Evolutionary conservation across 2,888 invertebrate species (phyloP), one percentile per base, ranked within the genome.

Genomic region (Coenonympha glycerion): DNA sequence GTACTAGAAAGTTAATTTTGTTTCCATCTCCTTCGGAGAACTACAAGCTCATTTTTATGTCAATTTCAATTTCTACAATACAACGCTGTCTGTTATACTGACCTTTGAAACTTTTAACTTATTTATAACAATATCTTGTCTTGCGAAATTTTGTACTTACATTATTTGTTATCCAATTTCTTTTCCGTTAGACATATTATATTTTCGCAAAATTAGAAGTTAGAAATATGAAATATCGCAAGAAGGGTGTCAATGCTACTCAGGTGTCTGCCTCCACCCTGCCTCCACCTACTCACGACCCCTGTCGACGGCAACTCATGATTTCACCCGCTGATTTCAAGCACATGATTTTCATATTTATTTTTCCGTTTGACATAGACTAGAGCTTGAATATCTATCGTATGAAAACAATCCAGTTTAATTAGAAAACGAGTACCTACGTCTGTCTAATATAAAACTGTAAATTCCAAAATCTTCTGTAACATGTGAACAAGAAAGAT

Each of bases 231-330:
- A 56, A 61, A 56, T 58, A 56, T 59, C 51, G 55, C 52, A 55
- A 54, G 51, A 47, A 53, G 57, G 59, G 56, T 60, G 57, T 57
- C 55, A 54, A 54, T 56, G 59, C 51, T 55, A 54, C 48, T 54
- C 60, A 60, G 60, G 52, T 60, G 57, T 55, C 54, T 54, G 46
- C 51, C 55, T 40, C 41, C 49, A 46, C 39, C 28, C 40, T 28
- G 31, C 55, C 56, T 50, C 55, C 52, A 52, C 53, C 54, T 53
- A 49, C 56, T 57, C 47, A 48, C 49, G 53, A 44, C 59, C 59
- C 57, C 57, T 56, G 48, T 53, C 53, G 54, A 37, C 54, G 52
- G 47, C 49, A 52, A 50, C 49, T 56, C 53, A 57, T 56, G 56
- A 60, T 57, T 59, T 57, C 49, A 53, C 50, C 48, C 53, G 52